Evolutionary conservation across 2,113 vertebrate genomes (phyloP).

Genomic region (Climacteris rufus): DNA sequence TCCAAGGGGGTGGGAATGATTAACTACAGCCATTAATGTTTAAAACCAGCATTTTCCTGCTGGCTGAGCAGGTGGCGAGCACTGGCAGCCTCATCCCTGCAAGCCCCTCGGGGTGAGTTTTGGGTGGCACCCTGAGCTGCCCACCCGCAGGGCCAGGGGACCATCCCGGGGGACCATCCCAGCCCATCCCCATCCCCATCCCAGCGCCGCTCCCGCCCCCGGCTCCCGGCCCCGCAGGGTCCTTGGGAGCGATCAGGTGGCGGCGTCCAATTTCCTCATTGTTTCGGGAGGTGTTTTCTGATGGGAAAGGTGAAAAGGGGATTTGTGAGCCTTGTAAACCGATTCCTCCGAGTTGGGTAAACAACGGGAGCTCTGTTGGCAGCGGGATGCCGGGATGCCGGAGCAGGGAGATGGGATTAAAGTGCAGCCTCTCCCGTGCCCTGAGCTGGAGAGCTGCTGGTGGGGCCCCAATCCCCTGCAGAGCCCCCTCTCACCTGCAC

Average conservation of each 20-base stretch:
- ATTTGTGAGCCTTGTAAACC: slow-evolving; percentile 72
- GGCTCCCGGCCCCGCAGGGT: slow-evolving; percentile 42
- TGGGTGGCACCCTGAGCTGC: not conserved
- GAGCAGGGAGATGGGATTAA: slow-evolving; percentile 3
- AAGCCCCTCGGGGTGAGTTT: not conserved
- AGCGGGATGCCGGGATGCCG: not conserved
- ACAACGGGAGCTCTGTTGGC: slow-evolving; percentile 72
- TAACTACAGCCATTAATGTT: not conserved
- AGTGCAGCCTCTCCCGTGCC: not conserved
- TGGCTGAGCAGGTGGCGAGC: not conserved
- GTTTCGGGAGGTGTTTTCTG: slow-evolving; percentile 74
- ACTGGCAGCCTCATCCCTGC: not conserved
- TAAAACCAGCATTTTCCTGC: not conserved
- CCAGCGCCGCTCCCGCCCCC: not conserved
- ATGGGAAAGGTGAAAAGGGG: slow-evolving; percentile 77
- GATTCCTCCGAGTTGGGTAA: slow-evolving; percentile 71
- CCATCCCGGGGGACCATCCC: not conserved
- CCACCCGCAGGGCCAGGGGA: not conserved
- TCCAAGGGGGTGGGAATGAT: not conserved
- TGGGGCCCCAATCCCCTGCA: not conserved
- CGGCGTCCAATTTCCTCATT: slow-evolving; percentile 69
- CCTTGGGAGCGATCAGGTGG: slow-evolving; percentile 70
- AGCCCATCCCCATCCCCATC: not conserved
- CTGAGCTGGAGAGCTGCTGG: not conserved
- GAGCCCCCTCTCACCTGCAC: not conserved